Percentiles rank a stretch among this genome's conserved stretches.
Conservation (phyloP, 1,140 invertebrate genomes). For the Conus ventricosus region DNA sequence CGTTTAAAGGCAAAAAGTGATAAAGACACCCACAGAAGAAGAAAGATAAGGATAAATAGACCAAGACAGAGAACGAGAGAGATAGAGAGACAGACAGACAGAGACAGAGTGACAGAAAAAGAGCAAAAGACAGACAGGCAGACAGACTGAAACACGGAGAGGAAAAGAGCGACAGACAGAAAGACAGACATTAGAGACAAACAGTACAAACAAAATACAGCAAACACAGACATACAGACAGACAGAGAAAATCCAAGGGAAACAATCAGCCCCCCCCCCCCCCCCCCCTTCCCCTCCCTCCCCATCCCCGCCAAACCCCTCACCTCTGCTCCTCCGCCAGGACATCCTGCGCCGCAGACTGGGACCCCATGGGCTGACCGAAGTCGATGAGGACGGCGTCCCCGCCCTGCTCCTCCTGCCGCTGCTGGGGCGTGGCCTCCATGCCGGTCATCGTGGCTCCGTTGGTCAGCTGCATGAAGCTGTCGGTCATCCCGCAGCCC, state of each 20-base stretch:
- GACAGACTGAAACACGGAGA: too few relatives aligned
- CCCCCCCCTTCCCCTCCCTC: too few relatives aligned
- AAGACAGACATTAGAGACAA: too few relatives aligned
- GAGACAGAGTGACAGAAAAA: too few relatives aligned
- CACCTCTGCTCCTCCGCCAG: neutral
- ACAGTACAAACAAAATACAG: neutral
- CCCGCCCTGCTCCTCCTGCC: neutral
- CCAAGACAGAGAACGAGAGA: too few relatives aligned
- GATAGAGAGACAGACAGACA: too few relatives aligned
- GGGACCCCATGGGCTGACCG: neutral
- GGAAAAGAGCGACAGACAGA: too few relatives aligned
- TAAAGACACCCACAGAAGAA: neutral
- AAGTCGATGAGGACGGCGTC: slow-evolving; percentile 33
- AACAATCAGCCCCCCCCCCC: too few relatives aligned
- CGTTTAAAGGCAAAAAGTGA: too few relatives aligned
- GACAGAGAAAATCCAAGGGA: neutral
- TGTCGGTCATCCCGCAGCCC: slow-evolving; percentile 35
- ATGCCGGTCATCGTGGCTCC: neutral
- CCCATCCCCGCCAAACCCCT: neutral
- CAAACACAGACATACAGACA: neutral
- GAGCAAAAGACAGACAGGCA: too few relatives aligned
- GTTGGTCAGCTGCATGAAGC: slow-evolving; percentile 36
- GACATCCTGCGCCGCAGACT: neutral
- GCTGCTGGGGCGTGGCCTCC: neutral
- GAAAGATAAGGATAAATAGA: too few relatives aligned